Evolutionary conservation across 2,113 vertebrate genomes (phyloP).

Genomic region (Tapirus terrestris): DNA sequence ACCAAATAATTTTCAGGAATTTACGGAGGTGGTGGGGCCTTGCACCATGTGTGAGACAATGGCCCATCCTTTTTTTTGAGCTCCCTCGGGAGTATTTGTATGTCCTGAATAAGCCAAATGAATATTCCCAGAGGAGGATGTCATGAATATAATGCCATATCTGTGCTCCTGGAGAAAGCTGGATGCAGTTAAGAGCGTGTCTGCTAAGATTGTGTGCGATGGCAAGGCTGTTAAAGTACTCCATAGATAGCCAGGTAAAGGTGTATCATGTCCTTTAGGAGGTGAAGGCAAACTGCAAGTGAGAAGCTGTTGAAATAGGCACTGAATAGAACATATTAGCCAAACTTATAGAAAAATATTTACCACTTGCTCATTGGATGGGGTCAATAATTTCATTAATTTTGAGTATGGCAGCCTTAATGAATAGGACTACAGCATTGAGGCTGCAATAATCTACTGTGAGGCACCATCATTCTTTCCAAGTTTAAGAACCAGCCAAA

Average conservation of each 20-base stretch:
- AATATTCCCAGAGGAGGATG: not conserved
- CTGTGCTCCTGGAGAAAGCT: not conserved
- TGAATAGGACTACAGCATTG: not conserved
- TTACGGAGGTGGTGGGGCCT: not conserved
- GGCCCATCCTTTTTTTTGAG: not conserved
- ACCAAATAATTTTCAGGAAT: slow-evolving; percentile 15
- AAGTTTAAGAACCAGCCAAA: not conserved
- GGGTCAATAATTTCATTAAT: not conserved
- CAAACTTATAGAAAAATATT: not conserved
- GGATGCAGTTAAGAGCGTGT: not conserved
- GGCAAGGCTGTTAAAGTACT: not conserved
- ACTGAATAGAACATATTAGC: not conserved
- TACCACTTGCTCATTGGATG: not conserved
- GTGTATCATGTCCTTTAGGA: not conserved
- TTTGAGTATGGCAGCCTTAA: not conserved
- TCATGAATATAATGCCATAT: not conserved
- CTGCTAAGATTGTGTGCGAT: not conserved
- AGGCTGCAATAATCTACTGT: not conserved
- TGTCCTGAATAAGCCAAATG: not conserved
- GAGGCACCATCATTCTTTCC: not conserved
- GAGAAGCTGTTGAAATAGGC: not conserved
- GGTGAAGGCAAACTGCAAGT: not conserved
- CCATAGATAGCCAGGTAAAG: not conserved
- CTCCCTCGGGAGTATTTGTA: not conserved
- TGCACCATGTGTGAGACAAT: not conserved